phyloP scores from a whole-genome alignment of 2,113 vertebrate species.

The Cynopterus brachyotis region DNA sequence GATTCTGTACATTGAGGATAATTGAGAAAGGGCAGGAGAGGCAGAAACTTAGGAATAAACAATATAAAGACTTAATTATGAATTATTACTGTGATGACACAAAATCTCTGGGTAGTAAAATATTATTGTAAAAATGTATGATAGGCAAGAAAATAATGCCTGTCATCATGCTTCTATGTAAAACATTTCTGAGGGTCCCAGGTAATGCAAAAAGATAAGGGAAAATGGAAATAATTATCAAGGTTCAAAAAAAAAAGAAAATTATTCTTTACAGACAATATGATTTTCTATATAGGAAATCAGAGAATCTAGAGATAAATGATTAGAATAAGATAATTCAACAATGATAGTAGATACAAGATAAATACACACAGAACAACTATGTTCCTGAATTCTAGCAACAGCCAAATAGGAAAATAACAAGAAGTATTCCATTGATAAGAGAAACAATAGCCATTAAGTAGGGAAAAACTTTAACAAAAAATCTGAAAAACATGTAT shows the following conservation, averaged over 20 bases:
- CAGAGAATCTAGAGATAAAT: neutral
- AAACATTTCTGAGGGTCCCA: neutral
- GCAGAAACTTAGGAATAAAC: neutral
- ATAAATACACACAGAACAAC: neutral
- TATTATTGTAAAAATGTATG: neutral
- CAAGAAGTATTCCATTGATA: neutral
- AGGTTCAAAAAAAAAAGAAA: neutral
- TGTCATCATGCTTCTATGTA: neutral
- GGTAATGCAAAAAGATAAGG: neutral
- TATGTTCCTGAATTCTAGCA: neutral
- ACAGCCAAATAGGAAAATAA: neutral
- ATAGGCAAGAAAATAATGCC: neutral
- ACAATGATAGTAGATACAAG: neutral
- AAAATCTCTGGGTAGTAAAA: neutral
- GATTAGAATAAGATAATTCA: neutral
- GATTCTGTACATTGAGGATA: neutral
- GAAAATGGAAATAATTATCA: neutral
- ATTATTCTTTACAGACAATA: neutral
- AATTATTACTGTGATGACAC: neutral
- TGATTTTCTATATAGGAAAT: conserved; percentile 3
- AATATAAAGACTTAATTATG: neutral
- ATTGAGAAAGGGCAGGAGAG: neutral
- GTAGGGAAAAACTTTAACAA: neutral
- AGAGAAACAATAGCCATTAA: neutral
- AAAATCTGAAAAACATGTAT: neutral